Conservation (phyloP, 2,888 invertebrate species). For the Apoda limacodes region DNA sequence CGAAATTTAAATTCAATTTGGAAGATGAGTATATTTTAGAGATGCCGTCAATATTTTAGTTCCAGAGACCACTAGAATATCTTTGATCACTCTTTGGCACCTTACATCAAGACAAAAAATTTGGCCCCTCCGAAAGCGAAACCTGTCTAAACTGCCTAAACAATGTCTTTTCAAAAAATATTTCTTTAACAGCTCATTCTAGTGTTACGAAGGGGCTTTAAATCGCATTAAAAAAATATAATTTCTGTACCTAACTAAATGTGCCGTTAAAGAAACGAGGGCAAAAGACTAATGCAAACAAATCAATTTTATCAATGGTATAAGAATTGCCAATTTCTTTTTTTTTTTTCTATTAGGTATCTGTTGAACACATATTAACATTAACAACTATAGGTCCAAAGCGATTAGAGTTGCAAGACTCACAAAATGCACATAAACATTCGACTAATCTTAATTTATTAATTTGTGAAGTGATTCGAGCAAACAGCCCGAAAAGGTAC, state of each 20-base stretch:
- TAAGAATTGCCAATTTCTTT: too few relatives aligned
- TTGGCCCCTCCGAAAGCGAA: slow-evolving; percentile 37
- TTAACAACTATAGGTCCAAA: slow-evolving; percentile 56
- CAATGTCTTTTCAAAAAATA: slow-evolving; percentile 33
- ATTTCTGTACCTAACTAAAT: too few relatives aligned
- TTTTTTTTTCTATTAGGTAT: too few relatives aligned
- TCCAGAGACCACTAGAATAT: slow-evolving; percentile 44
- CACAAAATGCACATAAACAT: slow-evolving; percentile 43
- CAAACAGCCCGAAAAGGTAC: slow-evolving; percentile 51
- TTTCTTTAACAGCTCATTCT: too few relatives aligned
- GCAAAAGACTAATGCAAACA: too few relatives aligned
- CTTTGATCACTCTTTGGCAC: slow-evolving; percentile 70
- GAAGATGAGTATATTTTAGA: slow-evolving; percentile 53
- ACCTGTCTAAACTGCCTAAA: slow-evolving; percentile 34
- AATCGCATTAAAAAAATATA: too few relatives aligned
- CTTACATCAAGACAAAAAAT: too few relatives aligned
- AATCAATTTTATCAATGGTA: too few relatives aligned
- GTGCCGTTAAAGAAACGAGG: too few relatives aligned
- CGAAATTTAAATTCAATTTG: slow-evolving; percentile 59
- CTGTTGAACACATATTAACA: too few relatives aligned
- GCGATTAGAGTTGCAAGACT: slow-evolving; percentile 46
- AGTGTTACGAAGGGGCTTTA: too few relatives aligned
- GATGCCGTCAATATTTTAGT: slow-evolving; percentile 48
- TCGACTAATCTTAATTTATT: slow-evolving; percentile 37
- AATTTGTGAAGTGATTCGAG: slow-evolving; percentile 62